Evolutionary conservation across 23 tunicate species (phyloP).

Genomic region (Aplidium turbinatum): DNA sequence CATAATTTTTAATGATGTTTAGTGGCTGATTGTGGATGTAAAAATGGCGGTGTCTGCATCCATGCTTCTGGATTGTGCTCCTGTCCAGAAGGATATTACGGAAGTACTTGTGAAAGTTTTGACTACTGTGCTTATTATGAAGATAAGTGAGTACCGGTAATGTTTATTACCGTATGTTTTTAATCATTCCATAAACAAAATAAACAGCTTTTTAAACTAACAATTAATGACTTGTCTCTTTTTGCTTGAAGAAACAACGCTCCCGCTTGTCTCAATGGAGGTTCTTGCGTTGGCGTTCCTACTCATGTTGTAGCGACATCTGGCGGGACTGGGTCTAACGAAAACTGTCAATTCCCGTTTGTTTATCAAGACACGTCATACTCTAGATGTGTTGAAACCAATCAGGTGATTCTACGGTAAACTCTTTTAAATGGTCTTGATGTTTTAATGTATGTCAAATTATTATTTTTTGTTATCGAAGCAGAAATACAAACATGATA

Average conservation of each 20-base stretch:
- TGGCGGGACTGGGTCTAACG: slow-evolving; percentile 45
- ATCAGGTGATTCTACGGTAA: too few relatives aligned
- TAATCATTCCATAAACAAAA: too few relatives aligned
- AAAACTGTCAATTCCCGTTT: slow-evolving; percentile 48
- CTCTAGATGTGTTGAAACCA: slow-evolving; percentile 44
- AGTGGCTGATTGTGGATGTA: slow-evolving; percentile 54
- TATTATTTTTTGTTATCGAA: too few relatives aligned
- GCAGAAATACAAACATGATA: too few relatives aligned
- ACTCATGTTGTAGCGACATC: slow-evolving; percentile 41
- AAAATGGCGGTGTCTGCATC: slow-evolving; percentile 41
- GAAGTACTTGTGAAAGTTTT: slow-evolving; percentile 49
- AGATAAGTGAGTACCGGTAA: slow-evolving; percentile 39
- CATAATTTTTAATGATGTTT: not conserved
- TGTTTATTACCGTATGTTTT: too few relatives aligned
- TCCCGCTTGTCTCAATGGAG: slow-evolving; percentile 44
- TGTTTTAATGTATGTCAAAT: too few relatives aligned
- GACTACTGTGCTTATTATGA: slow-evolving; percentile 52
- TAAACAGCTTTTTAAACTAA: too few relatives aligned
- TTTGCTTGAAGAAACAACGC: slow-evolving; percentile 20
- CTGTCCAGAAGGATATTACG: slow-evolving; percentile 49
- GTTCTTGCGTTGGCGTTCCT: slow-evolving; percentile 46
- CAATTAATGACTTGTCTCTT: not conserved
- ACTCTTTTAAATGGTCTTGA: too few relatives aligned
- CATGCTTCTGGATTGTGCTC: slow-evolving; percentile 33
- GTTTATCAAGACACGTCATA: slow-evolving; percentile 40